These are phyloP conservation scores for Elymnias hypermnestra DNA, from an alignment of 1,140 invertebrate genomes.

Conservation along the genomic window DNA sequence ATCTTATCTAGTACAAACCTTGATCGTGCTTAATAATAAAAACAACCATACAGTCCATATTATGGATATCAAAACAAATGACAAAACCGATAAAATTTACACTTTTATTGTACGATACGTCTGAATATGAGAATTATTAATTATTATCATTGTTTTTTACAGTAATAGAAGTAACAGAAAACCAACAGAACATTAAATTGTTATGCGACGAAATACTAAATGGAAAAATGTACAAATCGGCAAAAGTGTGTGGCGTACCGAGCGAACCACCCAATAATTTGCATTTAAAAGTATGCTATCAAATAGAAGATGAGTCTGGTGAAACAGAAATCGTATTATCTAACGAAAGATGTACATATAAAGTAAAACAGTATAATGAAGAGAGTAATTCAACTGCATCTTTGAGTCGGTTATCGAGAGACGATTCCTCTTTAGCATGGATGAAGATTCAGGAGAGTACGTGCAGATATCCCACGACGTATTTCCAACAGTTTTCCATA, in stretches of 20 bases:
- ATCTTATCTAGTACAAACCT: no score
- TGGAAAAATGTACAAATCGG: constrained; percentile 60
- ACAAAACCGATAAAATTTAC: no score
- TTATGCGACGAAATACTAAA: constrained; percentile 59
- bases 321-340: constrained; percentile 57
- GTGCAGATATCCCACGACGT: constrained; percentile 41
- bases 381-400: constrained; percentile 41
- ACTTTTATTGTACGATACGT: no score
- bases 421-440: constrained; percentile 54
- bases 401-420: constrained; percentile 39
- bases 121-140: no score
- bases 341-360: constrained; percentile 55
- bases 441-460: constrained; percentile 56
- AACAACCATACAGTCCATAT: no score
- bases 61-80: no score
- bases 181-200: constrained; percentile 46
- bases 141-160: constrained; percentile 36
- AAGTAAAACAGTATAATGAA: constrained; percentile 40
- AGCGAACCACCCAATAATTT: constrained; percentile 40
- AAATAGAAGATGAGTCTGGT: constrained; percentile 39
- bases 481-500: constrained; percentile 53
- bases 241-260: constrained; percentile 35
- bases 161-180: constrained; percentile 75
- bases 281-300: constrained; percentile 54
- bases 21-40: no score